Base-by-base conservation (phyloP, 2,888 invertebrate species). In the Meiosimyza platycephala region DNA sequence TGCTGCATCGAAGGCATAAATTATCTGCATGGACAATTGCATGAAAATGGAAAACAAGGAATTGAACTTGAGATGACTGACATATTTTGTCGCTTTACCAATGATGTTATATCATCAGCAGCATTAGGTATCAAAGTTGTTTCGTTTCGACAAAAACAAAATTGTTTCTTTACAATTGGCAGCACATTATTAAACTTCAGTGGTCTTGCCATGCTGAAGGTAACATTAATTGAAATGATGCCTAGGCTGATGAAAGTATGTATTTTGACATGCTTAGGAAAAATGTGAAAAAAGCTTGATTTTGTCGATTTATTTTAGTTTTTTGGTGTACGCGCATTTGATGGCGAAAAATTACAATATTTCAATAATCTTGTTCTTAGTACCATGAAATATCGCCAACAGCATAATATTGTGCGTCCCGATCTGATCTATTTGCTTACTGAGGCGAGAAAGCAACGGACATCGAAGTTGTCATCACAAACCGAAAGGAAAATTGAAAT, bases 341-440 rank as follows among this genome's bases (percentile, higher is more conserved):
- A 79, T 16, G 7, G 54, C 12, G 52, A 74, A 5, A 79, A 78
- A 16, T 76, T 78, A 0, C 77, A 81, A 0, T 89, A 87, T 77
- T 88, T 89, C 72, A 82, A 78, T 9, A 76, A 81, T 0, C 73
- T 88, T 54, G 87, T 89, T 1, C 69, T 82, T 18, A 81, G 79
- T 6, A 85, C 88, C 1, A 89, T 89, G 83, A 79, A 81, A 50
- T 79, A 86, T 7, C 82, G 89, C 2, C 83, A 85, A 88, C 81
- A 82, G 88, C 66, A 79, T 79, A 6, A 22, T 15, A 89, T 90
- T n/a, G 60, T 88, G 6, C 85, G 90, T 9, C 89, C 88, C 4
- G 91, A 90, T 77, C 88, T 91, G 89, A 89, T 91, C 12, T 87
- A 90, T 75, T 79, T 90, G n/a, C 81, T 90, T 5, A 88, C 90